These are phyloP conservation scores for Brachirus orientalis DNA, from an alignment of 2,113 vertebrate species.

Conservation along the genomic window DNA sequence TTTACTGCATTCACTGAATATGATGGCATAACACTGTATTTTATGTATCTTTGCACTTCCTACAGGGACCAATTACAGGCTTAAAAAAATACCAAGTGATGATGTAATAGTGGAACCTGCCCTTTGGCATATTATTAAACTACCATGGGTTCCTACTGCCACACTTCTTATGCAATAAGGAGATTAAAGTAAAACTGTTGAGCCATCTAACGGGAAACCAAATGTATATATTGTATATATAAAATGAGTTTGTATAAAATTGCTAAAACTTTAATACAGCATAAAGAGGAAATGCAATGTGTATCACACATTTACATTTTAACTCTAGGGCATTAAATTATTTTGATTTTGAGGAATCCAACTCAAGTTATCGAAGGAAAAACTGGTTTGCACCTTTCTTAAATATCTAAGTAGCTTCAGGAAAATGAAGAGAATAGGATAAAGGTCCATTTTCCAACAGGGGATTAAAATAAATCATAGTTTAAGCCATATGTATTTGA, in stretches of 20 bases:
- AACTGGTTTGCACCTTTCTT: not conserved
- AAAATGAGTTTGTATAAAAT: not conserved
- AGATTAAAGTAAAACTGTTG: conserved; percentile 9
- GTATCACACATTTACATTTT: not conserved
- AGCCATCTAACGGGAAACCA: conserved; percentile 19
- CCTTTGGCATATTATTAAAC: conserved; percentile 45
- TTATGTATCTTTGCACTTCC: too few relatives aligned
- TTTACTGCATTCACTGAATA: conserved; percentile 43
- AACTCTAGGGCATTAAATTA: conserved; percentile 20
- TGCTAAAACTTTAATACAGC: conserved; percentile 10
- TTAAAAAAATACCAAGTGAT: conserved; percentile 41
- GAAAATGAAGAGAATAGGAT: conserved; percentile 34
- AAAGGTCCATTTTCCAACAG: conserved; percentile 36
- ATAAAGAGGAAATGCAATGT: conserved; percentile 8
- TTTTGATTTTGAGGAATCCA: conserved; percentile 21
- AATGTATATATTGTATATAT: conserved; percentile 8
- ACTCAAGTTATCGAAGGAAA: not conserved
- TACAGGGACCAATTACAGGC: conserved; percentile 26
- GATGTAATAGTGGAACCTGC: conserved; percentile 48
- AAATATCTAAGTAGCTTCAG: conserved; percentile 25
- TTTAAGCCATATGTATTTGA: too few relatives aligned
- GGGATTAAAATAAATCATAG: conserved; percentile 59
- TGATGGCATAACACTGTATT: conserved; percentile 30
- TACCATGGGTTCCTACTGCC: conserved; percentile 38
- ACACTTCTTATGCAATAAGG: conserved; percentile 19